Evolutionary conservation across 2,113 vertebrate genomes (phyloP).

Genomic region (Galemys pyrenaicus): DNA sequence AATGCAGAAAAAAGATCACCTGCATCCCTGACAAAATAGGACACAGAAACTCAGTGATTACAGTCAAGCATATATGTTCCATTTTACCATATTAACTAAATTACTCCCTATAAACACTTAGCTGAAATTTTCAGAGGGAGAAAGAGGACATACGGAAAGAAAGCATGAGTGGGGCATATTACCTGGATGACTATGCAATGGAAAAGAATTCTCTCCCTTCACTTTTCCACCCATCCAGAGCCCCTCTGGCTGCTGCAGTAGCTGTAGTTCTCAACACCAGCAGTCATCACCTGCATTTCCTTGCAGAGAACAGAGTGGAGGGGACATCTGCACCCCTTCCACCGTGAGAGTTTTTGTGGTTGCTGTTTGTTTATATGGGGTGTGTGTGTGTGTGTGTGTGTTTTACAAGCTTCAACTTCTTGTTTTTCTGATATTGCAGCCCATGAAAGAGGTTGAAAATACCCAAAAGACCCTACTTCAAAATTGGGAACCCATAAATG

Average conservation of each 20-base stretch:
- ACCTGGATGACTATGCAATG: neutral
- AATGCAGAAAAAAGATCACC: neutral
- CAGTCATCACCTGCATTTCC: neutral
- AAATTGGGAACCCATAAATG: neutral
- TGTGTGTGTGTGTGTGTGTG: neutral
- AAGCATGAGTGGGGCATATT: neutral
- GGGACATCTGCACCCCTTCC: neutral
- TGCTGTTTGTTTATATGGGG: neutral
- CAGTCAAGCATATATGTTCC: neutral
- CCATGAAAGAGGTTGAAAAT: neutral
- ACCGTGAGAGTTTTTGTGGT: neutral
- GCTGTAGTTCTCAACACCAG: neutral
- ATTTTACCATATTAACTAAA: neutral
- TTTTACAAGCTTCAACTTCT: neutral
- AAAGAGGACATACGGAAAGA: neutral
- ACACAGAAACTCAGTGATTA: neutral
- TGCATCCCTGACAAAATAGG: neutral
- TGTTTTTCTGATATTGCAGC: neutral
- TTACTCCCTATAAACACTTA: neutral
- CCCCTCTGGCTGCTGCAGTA: fast-evolving
- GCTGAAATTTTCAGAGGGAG: neutral
- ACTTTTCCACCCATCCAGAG: neutral
- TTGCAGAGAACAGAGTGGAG: neutral
- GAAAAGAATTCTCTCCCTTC: neutral
- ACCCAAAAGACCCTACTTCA: neutral